Conservation (phyloP, 1,140 invertebrate species). For the Bombus polaris region DNA sequence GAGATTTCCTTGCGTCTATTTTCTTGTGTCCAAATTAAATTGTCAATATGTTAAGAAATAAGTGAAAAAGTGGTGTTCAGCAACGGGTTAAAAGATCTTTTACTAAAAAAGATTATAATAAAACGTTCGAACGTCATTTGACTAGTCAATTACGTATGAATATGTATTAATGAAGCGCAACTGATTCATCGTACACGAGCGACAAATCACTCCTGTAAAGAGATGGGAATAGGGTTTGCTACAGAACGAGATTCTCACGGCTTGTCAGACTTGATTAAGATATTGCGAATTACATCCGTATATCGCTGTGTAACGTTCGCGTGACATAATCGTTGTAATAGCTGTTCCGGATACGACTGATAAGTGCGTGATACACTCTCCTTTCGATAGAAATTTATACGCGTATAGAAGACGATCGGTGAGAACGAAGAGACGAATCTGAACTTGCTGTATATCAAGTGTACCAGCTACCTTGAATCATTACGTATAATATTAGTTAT, state of each 20-base stretch:
- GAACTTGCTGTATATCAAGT: neutral
- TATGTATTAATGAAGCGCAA: neutral
- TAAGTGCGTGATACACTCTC: constrained; percentile 21
- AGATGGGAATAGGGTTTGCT: neutral
- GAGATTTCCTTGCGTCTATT: too few relatives aligned
- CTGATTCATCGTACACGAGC: neutral
- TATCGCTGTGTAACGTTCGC: constrained; percentile 44
- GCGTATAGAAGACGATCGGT: neutral
- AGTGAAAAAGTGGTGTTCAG: too few relatives aligned
- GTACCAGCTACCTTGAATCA: too few relatives aligned
- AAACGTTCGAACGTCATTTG: too few relatives aligned
- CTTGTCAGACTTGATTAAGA: constrained; percentile 52
- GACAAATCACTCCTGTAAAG: constrained; percentile 5
- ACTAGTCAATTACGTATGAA: neutral
- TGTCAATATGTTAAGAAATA: neutral
- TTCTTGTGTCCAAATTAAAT: neutral
- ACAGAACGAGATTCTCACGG: constrained; percentile 41
- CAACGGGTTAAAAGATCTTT: neutral
- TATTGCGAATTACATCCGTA: constrained; percentile 58
- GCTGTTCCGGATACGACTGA: constrained; percentile 15
- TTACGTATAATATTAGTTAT: too few relatives aligned
- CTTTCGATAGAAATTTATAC: constrained; percentile 5
- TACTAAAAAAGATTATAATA: too few relatives aligned
- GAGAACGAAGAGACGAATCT: too few relatives aligned
- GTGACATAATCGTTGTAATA: constrained; percentile 53